Percentiles rank a stretch among this genome's conserved stretches.
These are phyloP conservation scores for Andrena haemorrhoa DNA, from an alignment of 2,888 invertebrate genomes.

Conservation along the genomic window DNA sequence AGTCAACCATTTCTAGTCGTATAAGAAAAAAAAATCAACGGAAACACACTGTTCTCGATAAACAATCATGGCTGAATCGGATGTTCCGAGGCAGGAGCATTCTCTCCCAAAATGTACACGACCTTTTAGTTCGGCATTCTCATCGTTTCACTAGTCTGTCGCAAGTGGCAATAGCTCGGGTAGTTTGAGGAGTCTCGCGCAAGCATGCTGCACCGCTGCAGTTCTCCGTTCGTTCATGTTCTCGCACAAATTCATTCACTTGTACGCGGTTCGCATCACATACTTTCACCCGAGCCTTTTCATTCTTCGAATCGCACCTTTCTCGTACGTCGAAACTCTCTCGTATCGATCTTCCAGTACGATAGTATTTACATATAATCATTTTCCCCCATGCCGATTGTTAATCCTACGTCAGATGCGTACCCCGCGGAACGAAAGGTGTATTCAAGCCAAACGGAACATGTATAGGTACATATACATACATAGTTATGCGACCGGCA, in stretches of 20 bases:
- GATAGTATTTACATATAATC: conserved; percentile 79
- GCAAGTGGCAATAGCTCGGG: background rate
- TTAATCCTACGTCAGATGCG: conserved; percentile 12
- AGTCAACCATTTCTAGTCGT: conserved; percentile 61
- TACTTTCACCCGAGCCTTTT: conserved; percentile 5
- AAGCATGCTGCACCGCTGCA: background rate
- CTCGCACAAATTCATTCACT: conserved; percentile 10
- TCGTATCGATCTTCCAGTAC: conserved; percentile 78
- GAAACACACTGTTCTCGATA: conserved; percentile 26
- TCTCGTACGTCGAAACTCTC: conserved; percentile 81
- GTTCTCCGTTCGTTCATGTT: background rate
- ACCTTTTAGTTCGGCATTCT: background rate
- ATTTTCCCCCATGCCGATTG: conserved; percentile 59
- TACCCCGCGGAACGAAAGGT: background rate
- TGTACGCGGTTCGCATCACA: background rate
- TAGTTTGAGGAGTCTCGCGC: background rate
- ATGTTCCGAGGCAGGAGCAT: background rate
- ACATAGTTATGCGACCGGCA: background rate
- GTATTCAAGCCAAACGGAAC: conserved; percentile 5
- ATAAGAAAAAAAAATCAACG: conserved; percentile 34
- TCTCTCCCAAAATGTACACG: conserved; percentile 2
- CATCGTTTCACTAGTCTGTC: background rate
- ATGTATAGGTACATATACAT: conserved; percentile 1
- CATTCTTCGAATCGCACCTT: conserved; percentile 24
- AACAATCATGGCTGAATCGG: conserved; percentile 13